phyloP scores from a whole-genome alignment of 1,140 invertebrate genomes.

The Agrilus planipennis region DNA sequence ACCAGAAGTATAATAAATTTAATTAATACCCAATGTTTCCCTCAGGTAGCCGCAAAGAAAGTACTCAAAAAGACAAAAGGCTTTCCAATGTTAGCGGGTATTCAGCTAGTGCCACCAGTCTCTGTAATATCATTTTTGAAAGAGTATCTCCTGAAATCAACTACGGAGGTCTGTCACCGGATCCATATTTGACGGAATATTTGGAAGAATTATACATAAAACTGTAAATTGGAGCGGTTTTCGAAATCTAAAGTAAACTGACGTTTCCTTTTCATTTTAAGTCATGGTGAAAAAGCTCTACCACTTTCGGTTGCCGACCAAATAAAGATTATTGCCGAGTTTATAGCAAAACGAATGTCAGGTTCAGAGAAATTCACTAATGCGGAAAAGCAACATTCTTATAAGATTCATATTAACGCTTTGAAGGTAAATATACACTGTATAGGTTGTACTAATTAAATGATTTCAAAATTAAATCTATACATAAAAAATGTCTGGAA shows the following conservation, averaged over 20 bases:
- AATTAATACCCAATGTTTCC: neutral
- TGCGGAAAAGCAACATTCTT: constrained; percentile 21
- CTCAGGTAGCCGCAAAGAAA: too few relatives aligned
- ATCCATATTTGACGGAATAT: constrained; percentile 23
- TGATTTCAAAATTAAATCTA: too few relatives aligned
- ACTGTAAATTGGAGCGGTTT: too few relatives aligned
- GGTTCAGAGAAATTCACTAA: constrained; percentile 15
- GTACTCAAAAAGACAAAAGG: too few relatives aligned
- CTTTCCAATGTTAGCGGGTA: too few relatives aligned
- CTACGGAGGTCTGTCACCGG: constrained; percentile 18
- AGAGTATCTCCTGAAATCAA: constrained; percentile 7
- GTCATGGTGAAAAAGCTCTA: constrained; percentile 12
- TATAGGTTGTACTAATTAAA: too few relatives aligned
- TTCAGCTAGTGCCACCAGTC: neutral
- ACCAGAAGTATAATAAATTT: neutral
- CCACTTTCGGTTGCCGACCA: constrained; percentile 11
- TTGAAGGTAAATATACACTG: too few relatives aligned
- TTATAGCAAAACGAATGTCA: constrained; percentile 20
- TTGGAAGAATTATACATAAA: constrained; percentile 7
- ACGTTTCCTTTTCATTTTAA: too few relatives aligned
- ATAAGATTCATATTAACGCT: constrained; percentile 21
- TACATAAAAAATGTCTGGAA: too few relatives aligned
- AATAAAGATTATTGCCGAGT: constrained; percentile 21
- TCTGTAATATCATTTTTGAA: neutral
- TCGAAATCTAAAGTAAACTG: constrained; percentile 1